Base-by-base conservation (phyloP, 2,888 invertebrate genomes). In the Polyploca ridens region DNA sequence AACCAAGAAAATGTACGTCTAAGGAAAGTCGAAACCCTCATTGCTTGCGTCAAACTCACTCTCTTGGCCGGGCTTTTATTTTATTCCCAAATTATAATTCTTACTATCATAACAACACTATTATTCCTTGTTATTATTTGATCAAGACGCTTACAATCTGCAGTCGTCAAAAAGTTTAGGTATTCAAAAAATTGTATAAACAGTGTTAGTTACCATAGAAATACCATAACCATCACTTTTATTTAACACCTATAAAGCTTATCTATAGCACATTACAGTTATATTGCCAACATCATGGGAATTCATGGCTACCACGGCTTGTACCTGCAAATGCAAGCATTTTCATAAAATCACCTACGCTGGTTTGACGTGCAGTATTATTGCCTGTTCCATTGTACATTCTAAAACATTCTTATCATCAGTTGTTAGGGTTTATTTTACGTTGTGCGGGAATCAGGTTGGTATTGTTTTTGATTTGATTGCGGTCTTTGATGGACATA, bases 331-430 rank as follows among this genome's bases (percentile, higher is more conserved):
- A 82, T 87, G 81, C 84, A 83, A 77, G 80, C 91, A 91, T 87
- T 91, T 86, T 78, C 75, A 81, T 85, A 82, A 89, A 81, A 88
- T 84, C 84, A 84, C 83, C 83, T 85, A 81, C 68, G 71, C 71
- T 69, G 81, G 81, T 77, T 84, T 87, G 90, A 91, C 90, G 91
- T 90, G 87, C 76, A 79, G 72, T 75, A 75, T 76, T 72, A 75
- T 70, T 69, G 69, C 69, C 19, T 13, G 27, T 41, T 19, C n/a
- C 16, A 61, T 44, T 33, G 49, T 66, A 65, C 62, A 46, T 46
- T 14, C 41, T 27, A 13, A 27, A 63, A 58, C 35, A 65, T 64
- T 62, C 68, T 64, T 77, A 74, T 73, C 58, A 5, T 64, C 58
- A 49, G 62, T 67, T 64, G 66, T 35, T 73, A 76, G 67, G 69